These are phyloP conservation scores for Emmelina monodactyla DNA, from an alignment of 2,888 invertebrate genomes.

Conservation along the genomic window DNA sequence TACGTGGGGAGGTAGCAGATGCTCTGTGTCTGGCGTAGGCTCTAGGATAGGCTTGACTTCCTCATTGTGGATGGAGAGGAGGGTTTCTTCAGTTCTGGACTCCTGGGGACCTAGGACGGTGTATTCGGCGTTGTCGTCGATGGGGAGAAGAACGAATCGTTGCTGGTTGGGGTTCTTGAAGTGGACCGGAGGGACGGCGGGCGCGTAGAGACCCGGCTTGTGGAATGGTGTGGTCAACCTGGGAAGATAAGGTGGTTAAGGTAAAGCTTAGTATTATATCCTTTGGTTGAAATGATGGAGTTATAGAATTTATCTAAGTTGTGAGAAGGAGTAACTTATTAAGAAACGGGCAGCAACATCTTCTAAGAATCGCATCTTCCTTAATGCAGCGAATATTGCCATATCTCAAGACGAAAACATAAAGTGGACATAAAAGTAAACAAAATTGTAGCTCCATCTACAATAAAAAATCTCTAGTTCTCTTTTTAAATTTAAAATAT, in stretches of 20 bases:
- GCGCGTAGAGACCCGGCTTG: constrained; percentile 63
- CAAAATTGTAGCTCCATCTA: too few relatives aligned
- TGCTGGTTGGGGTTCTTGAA: constrained; percentile 17
- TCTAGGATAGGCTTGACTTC: constrained; percentile 45
- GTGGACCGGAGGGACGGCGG: constrained; percentile 48
- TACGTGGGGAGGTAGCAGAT: constrained; percentile 37
- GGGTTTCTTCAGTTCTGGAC: constrained; percentile 31
- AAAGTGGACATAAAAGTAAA: too few relatives aligned
- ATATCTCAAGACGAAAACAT: too few relatives aligned
- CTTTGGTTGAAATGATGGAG: too few relatives aligned
- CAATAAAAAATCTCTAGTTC: too few relatives aligned
- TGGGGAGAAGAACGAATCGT: constrained; percentile 37
- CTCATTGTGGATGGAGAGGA: constrained; percentile 39
- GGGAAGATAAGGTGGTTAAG: constrained; percentile 17
- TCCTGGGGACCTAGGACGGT: constrained; percentile 42
- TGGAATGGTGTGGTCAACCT: constrained; percentile 50
- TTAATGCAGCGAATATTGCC: too few relatives aligned
- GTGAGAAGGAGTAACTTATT: too few relatives aligned
- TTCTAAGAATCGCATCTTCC: too few relatives aligned
- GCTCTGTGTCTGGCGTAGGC: constrained; percentile 20
- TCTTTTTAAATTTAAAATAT: too few relatives aligned
- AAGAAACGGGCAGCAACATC: too few relatives aligned
- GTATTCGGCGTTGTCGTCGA: constrained; percentile 40
- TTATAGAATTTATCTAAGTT: too few relatives aligned
- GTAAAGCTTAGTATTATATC: not conserved